Evolutionary conservation across 2,888 invertebrate genomes (phyloP).

Genomic region (Marronus borbonicus): DNA sequence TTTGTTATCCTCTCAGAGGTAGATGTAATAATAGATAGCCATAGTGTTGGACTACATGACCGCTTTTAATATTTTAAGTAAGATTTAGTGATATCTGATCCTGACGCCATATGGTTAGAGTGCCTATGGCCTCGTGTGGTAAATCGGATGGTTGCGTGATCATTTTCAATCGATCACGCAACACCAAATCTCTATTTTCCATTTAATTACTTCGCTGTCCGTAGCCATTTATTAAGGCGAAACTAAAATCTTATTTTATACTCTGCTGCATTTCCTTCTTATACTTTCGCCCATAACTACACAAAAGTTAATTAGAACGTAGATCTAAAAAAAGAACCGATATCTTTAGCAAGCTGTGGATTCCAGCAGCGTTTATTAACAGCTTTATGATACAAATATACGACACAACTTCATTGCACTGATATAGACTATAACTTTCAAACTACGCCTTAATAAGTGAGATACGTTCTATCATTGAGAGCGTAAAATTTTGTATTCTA

Average conservation of each 20-base stretch:
- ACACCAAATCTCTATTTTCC: conserved; percentile 44
- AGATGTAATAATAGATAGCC: conserved; percentile 44
- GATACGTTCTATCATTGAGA: no score
- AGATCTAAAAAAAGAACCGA: conserved; percentile 5
- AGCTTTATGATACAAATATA: background rate
- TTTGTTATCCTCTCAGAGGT: conserved; percentile 20
- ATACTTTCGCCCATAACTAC: background rate
- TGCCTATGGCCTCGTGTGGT: conserved; percentile 22
- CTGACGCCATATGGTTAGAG: conserved; percentile 30
- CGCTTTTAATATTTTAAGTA: conserved; percentile 44
- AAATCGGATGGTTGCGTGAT: conserved; percentile 34
- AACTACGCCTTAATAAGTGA: no score
- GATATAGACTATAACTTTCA: no score
- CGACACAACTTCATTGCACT: background rate
- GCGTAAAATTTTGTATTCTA: no score
- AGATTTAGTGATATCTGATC: conserved; percentile 47
- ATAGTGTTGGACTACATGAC: conserved; percentile 35
- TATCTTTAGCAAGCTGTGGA: conserved; percentile 12
- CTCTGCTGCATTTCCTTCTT: background rate
- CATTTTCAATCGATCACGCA: conserved; percentile 45
- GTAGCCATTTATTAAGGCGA: conserved; percentile 44
- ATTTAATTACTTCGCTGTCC: conserved; percentile 46
- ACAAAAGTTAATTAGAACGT: conserved; percentile 27
- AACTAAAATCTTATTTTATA: conserved; percentile 45
- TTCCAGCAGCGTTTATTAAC: conserved; percentile 24